Conservation (phyloP, 2,113 vertebrate species). For the Pollachius pollachius region DNA sequence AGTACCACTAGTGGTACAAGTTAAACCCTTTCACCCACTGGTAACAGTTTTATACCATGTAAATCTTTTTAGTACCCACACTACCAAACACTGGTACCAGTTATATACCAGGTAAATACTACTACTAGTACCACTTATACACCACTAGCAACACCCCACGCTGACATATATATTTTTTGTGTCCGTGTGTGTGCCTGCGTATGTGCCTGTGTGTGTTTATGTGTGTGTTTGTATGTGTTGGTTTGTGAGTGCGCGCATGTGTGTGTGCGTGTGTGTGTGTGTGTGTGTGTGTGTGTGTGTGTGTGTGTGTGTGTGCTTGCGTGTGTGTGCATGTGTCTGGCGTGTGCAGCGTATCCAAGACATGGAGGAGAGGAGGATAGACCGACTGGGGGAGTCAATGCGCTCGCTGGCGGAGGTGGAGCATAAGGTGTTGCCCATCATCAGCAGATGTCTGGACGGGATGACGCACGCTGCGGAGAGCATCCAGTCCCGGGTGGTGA, state of each 20-base stretch:
- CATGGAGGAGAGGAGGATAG: constrained; percentile 90
- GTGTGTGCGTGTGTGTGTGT: constrained; percentile 4
- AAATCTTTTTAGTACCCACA: constrained; percentile 83
- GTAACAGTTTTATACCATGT: not conserved
- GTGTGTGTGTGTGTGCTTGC: not conserved
- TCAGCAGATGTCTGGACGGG: constrained; percentile 86
- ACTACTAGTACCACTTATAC: not conserved
- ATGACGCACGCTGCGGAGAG: constrained; percentile 88
- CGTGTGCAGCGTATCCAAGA: constrained; percentile 88
- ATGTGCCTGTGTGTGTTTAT: too few species aligned
- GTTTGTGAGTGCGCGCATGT: not conserved
- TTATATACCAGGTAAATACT: constrained; percentile 87
- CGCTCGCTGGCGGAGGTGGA: constrained; percentile 83
- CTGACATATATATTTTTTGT: too few species aligned
- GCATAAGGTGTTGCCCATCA: constrained; percentile 86
- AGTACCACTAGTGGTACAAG: not conserved
- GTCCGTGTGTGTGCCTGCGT: not conserved
- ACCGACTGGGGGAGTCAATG: constrained; percentile 85
- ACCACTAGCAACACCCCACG: not conserved
- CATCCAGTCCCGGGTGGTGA: constrained; percentile 83
- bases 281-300: not conserved
- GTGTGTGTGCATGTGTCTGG: constrained; percentile 4
- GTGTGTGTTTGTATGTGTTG: not conserved
- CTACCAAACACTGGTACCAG: constrained; percentile 90
- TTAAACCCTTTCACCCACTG: constrained; percentile 71